Conservation (phyloP, 2,113 vertebrate genomes). For the Festucalex cinctus region DNA sequence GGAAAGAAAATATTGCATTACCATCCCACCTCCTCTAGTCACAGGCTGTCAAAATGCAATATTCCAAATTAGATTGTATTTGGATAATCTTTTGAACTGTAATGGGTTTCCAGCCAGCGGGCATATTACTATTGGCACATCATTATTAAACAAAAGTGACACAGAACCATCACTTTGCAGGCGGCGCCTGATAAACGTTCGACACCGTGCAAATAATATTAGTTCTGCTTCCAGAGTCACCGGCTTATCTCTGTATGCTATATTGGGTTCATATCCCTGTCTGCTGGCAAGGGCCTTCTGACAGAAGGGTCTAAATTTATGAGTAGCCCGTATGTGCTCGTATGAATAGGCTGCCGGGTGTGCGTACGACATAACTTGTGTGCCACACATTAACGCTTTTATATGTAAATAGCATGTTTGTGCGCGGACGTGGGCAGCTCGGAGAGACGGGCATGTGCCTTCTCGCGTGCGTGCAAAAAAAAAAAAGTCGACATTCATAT, state of each 20-base stretch:
- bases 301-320: conserved; percentile 79
- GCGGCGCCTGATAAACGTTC: conserved; percentile 77
- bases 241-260: conserved; percentile 76
- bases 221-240: conserved; percentile 78
- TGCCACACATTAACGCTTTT: conserved; percentile 62
- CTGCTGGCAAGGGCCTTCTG: conserved; percentile 73
- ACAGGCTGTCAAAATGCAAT: conserved; percentile 78
- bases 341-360: conserved; percentile 55
- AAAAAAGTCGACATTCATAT: conserved; percentile 63
- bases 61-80: conserved; percentile 82
- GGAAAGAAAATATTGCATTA: conserved; percentile 68
- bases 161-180: conserved; percentile 79
- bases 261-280: conserved; percentile 77
- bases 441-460: conserved; percentile 23
- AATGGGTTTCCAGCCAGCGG: conserved; percentile 76
- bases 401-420: conserved; percentile 58
- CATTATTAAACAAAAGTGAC: conserved; percentile 83
- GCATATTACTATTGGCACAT: conserved; percentile 80
- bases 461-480: conserved; percentile 26
- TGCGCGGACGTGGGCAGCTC: conserved; percentile 23
- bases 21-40: conserved; percentile 72
- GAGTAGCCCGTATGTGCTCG: conserved; percentile 68
- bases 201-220: conserved; percentile 79
- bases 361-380: conserved; percentile 38
- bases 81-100: conserved; percentile 82